A percentile compares a stretch with the other conserved stretches of the same genome.
phyloP scores from a whole-genome alignment of 2,113 vertebrate genomes.

The Sardina pilchardus region DNA sequence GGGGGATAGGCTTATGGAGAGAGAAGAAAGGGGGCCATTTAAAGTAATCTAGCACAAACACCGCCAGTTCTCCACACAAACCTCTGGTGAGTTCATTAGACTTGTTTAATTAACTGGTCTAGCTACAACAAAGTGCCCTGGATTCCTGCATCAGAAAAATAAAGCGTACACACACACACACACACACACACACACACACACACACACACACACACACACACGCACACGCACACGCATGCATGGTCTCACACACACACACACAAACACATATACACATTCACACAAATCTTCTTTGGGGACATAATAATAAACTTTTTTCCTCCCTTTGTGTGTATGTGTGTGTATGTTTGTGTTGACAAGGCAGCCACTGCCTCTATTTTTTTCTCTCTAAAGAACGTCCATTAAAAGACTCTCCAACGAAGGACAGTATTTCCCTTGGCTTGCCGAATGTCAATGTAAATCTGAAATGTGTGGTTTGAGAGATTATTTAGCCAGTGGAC shows the following conservation, averaged over 20 bases:
- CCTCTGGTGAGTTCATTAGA: constrained; percentile 65
- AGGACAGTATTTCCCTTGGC: not conserved
- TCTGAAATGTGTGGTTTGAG: constrained; percentile 7
- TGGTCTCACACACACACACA: not conserved
- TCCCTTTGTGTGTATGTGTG: constrained; percentile 13
- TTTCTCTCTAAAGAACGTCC: not conserved
- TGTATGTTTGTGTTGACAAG: constrained; percentile 31
- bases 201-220: not conserved
- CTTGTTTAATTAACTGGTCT: constrained; percentile 67
- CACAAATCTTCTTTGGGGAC: not conserved
- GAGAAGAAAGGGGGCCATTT: constrained; percentile 42
- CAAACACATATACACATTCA: not conserved
- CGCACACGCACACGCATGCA: constrained; percentile 21
- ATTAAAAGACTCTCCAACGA: not conserved
- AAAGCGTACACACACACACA: constrained; percentile 26
- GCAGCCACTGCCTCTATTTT: not conserved
- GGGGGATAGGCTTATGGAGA: constrained; percentile 39
- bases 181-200: not conserved
- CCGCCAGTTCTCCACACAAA: constrained; percentile 48
- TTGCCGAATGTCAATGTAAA: constrained; percentile 13
- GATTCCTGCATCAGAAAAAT: constrained; percentile 42
- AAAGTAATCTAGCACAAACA: constrained; percentile 44
- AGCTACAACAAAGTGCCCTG: constrained; percentile 62
- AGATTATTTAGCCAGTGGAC: not conserved
- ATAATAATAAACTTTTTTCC: constrained; percentile 6